Evolutionary conservation across 2,113 vertebrate species (phyloP).

Genomic region (Ceyx cyanopectus): DNA sequence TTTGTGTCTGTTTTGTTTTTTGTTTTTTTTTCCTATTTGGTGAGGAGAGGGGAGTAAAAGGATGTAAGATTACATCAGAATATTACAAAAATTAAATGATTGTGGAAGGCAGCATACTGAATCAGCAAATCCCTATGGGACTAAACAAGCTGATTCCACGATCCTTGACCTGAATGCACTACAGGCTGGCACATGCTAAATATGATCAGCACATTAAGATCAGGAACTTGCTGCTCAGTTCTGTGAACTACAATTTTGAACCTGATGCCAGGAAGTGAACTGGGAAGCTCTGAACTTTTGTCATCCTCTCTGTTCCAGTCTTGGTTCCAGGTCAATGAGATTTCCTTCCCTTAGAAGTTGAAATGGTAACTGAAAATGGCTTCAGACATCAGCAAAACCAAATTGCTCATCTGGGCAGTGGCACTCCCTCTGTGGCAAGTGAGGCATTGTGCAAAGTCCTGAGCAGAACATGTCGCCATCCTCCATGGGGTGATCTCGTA

Average conservation of each 20-base stretch:
- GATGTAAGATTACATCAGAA: neutral
- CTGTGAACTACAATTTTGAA: neutral
- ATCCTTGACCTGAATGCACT: constrained; percentile 11
- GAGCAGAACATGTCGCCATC: accelerated
- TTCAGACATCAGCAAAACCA: neutral
- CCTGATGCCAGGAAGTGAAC: constrained; percentile 20
- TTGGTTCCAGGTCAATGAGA: neutral
- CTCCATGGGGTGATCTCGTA: accelerated
- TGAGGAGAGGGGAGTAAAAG: neutral
- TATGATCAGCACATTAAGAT: neutral
- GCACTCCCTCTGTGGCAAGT: neutral
- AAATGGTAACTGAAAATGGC: neutral
- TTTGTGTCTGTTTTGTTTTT: neutral
- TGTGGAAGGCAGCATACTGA: neutral
- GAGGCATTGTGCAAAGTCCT: neutral
- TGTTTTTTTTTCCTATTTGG: neutral
- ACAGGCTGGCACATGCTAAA: neutral
- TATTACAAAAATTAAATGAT: neutral
- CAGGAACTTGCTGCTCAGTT: constrained; percentile 30
- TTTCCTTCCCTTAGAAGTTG: constrained; percentile 10
- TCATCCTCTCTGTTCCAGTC: neutral
- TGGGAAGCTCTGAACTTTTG: neutral
- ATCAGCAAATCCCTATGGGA: neutral
- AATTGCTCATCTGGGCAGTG: neutral
- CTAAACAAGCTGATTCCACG: neutral